Base-by-base conservation (phyloP, 1,140 invertebrate species). In the Drosophila santomea region DNA sequence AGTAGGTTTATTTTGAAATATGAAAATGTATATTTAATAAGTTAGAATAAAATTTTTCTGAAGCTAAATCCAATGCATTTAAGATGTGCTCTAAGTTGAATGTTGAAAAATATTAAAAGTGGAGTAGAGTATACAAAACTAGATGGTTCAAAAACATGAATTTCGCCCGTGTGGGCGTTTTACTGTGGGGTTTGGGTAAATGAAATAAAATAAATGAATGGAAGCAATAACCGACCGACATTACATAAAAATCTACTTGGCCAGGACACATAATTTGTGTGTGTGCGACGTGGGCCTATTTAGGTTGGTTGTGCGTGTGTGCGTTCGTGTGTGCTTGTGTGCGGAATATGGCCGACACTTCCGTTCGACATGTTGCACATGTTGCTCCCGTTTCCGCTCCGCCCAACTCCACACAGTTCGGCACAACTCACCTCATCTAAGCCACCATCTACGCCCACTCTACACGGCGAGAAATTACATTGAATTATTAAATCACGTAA, bases 171-270 rank as follows among this genome's bases (percentile, higher is more conserved):
- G 32, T 59, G 45, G 43, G 61, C n/a, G 57, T 45, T 15, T n/a
- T 17, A 48, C 14, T 14, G 36, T 28, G 39, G 45, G 44, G 80
- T 68, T 64, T 83, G 63, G 67, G 63, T 60, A 80, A 84, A 84
- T 84, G 80, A 88, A 89, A 89, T 84, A 78, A 89, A 89, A 89
- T 84, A 89, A 89, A 90, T 89, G 84, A 84, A 89, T 78, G 75
- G 78, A 89, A 89, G 84, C 84, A 89, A 89, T 88, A 88, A 89
- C 85, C 84, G 72, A 89, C 85, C 84, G 74, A 84, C 84, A 89
- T 89, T 84, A 89, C 84, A 89, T 89, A 89, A 89, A 89, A 89
- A 89, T 89, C 85, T 89, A 90, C 84, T 89, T 89, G 85, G 77
- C 74, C 81, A 59, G 68, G 73, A 73, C 78, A 73, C 66, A 78